Evolutionary conservation across 1,140 invertebrate species (phyloP).

Genomic region (Nasonia longicornis): DNA sequence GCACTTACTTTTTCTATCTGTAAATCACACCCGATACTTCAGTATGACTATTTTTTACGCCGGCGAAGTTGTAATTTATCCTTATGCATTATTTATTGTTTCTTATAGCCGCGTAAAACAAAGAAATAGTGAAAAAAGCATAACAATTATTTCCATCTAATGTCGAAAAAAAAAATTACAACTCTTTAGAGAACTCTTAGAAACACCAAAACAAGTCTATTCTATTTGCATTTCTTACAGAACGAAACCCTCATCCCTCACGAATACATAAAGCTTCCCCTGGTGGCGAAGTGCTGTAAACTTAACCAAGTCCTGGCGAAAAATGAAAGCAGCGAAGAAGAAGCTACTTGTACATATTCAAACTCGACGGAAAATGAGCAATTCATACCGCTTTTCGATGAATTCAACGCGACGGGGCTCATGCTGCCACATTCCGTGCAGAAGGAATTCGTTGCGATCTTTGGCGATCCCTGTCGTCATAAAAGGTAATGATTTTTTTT

Average conservation of each 20-base stretch:
- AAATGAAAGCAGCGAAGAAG: slow-evolving; percentile 31
- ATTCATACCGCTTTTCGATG: slow-evolving; percentile 68
- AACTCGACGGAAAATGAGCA: slow-evolving; percentile 26
- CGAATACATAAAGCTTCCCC: slow-evolving; percentile 51
- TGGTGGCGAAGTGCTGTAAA: slow-evolving; percentile 63
- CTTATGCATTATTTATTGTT: too few relatives aligned
- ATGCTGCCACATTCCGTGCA: slow-evolving; percentile 64
- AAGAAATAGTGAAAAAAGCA: too few relatives aligned
- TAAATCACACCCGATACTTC: too few relatives aligned
- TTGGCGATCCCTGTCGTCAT: slow-evolving; percentile 71
- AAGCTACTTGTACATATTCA: slow-evolving; percentile 45
- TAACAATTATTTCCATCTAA: too few relatives aligned
- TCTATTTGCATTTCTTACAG: slow-evolving; percentile 42
- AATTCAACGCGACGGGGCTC: slow-evolving; percentile 69
- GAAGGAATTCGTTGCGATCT: slow-evolving; percentile 69
- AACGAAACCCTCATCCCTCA: slow-evolving; percentile 46
- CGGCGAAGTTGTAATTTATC: too few relatives aligned
- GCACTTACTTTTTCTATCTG: too few relatives aligned
- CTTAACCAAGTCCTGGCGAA: slow-evolving; percentile 52
- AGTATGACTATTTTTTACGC: too few relatives aligned
- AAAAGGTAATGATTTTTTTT: slow-evolving; percentile 64
- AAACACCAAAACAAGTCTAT: too few relatives aligned
- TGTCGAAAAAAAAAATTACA: too few relatives aligned
- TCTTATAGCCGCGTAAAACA: too few relatives aligned
- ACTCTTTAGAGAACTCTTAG: too few relatives aligned